These are phyloP conservation scores for Illadopsis cleaveri DNA, from an alignment of 2,113 vertebrate species.

Conservation along the genomic window DNA sequence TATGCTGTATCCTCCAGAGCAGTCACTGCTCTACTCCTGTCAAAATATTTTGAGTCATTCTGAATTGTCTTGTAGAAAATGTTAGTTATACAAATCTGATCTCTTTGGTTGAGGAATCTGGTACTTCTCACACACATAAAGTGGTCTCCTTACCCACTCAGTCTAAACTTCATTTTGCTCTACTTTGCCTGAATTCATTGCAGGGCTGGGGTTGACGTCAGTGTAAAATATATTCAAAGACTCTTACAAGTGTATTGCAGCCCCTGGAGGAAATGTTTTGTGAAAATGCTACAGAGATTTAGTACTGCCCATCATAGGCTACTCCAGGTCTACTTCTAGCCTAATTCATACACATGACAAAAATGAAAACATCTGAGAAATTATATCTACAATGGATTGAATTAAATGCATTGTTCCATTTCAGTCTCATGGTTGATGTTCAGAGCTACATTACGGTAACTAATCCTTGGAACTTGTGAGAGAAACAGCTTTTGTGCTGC, in stretches of 20 bases:
- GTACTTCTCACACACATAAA: neutral
- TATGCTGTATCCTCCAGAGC: neutral
- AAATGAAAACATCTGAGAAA: neutral
- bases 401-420: neutral
- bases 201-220: rapidly evolving
- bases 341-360: neutral
- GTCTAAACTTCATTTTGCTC: neutral
- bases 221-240: neutral
- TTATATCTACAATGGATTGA: neutral
- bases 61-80: neutral
- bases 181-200: neutral
- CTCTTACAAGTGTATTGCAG: neutral
- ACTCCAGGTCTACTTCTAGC: neutral
- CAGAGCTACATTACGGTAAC: neutral
- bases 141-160: neutral
- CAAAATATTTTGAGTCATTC: neutral
- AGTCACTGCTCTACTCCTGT: neutral
- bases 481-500: neutral
- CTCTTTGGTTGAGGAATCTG: neutral
- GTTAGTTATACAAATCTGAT: neutral
- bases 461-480: neutral
- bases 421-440: neutral
- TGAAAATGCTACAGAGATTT: neutral
- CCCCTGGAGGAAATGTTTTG: neutral
- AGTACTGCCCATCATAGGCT: neutral